Base-by-base conservation (phyloP, 2,113 vertebrate genomes). In the Pelecanus crispus region DNA sequence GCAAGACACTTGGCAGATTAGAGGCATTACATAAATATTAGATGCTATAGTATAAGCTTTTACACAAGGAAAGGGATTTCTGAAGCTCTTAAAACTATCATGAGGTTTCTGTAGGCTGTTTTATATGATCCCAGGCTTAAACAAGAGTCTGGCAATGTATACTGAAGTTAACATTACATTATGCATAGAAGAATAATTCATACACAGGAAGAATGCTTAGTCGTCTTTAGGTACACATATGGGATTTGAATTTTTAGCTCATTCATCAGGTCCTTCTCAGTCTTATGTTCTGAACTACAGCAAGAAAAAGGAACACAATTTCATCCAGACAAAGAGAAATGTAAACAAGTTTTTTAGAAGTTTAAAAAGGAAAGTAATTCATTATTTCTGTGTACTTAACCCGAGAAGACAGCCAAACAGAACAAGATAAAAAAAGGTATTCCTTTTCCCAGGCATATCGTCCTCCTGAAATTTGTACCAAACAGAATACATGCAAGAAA, bases 11-110 rank as follows among this genome's bases (percentile, higher is more conserved):
- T 74, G 34, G 68, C 61, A 78, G 80, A 92, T 91, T 81, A 91
- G 52, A 91, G 38, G 68, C 47, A 91, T 75, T 72, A 75, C 61
- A 96, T 61, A 96, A 94, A 95, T 79, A 92, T 72, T 85, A 94
- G 71, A 74, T 89, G 73, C n/a, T 59, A 73, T 13, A 85, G 20
- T 49, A 66, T 77, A 81, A 86, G 50, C 58, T 89, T 75, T 92
- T 92, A 80, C 19, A 78, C 36, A 75, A 87, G 42, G 26, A 94
- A 79, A 81, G 17, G 50, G 38, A 97, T 88, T 92, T 92, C 53
- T 90, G 78, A 88, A 94, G 78, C 42, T 87, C 78, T 95, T 86
- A 79, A 61, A 96, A 82, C 53, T 50, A 83, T 55, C 50, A 34
- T 45, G 66, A 95, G 61, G 53, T 82, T 96, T 81, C 90, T 68